Base-by-base conservation (phyloP, 2,113 vertebrate species). In the Pollimyrus isidori region DNA sequence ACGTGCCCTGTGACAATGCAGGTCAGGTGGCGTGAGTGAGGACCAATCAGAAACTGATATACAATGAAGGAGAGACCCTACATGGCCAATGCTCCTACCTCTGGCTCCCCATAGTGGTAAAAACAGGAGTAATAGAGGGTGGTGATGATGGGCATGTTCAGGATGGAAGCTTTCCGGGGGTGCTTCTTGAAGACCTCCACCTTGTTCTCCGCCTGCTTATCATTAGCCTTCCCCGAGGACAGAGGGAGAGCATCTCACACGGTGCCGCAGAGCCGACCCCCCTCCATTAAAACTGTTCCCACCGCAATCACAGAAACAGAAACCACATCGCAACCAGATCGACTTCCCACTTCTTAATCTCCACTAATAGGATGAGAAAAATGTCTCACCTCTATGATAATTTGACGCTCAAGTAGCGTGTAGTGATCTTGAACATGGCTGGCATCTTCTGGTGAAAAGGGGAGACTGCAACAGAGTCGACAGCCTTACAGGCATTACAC, bases 71-170 rank as follows among this genome's bases (percentile, higher is more conserved):
- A 89, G 0, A 21, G 5, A 49, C 21, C 39, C 39, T 13, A 42
- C 62, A n/a, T 90, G 0, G 90, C 0, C 42, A 92, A 91, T 0
- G 3, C 0, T 50, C 93, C 89, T 92, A 97, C 97, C 94, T 97
- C 97, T 13, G 96, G 91, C 88, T 98, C 97, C 2, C 93, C 94
- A 91, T 99, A 98, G 93, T 99, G 98, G 94, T 99, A 99, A 92
- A 99, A 97, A 92, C 98, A 99, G 93, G 97, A 97, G 92, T 99
- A 99, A 93, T 98, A 99, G 7, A 99, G 95, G 0, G 98, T 99
- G 0, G 98, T 99, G 94, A 99, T 96, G 73, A 99, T 94, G 0
- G 98, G 98, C 98, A 98, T 98, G 93, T 98, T 97, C 90, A 99
- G 96, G 89, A 99, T 97, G 1, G 97, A 98, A 1, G 98, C 97